Base-by-base conservation (phyloP, 1,140 invertebrate genomes). In the Drosophila simulans region DNA sequence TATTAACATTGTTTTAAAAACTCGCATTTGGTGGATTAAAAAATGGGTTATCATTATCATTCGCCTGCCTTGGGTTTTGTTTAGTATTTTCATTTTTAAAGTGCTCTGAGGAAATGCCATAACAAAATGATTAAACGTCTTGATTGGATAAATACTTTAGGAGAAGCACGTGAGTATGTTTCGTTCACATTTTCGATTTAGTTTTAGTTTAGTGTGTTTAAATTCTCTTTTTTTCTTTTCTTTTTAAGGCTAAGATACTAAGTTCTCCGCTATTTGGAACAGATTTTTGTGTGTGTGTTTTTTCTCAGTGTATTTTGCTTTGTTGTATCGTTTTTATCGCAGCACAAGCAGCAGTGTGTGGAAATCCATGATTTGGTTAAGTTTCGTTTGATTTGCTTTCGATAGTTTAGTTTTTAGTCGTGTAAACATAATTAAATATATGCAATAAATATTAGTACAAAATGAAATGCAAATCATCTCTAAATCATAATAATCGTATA, bases 391-490 rank as follows among this genome's bases (percentile, higher is more conserved):
- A 74, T 85, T 72, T 49, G 46, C 58, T 53, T 53, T 54, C 65
- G 48, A 48, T 58, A 51, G 40, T 48, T 68, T 58, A 51, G 40
- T 48, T 68, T 59, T 59, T 49, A 58, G 63, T 69, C 37, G 12
- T 77, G 54, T 77, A 77, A 77, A 84, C 52, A 25, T 76, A 72
- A 77, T 89, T 89, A 89, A 89, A 80, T 64, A 51, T 62, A 74
- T 68, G 25, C 27, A 86, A 86, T 86, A 86, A 86, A 86, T 86
- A 86, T 86, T 86, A 86, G 83, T 86, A 84, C 39, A 89, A 72
- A 78, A 79, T 77, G 84, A 86, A 89, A 85, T 85, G 82, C 83
- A 82, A 85, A 78, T 69, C 60, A 53, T 74, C 76, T 74, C 39
- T 20, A 56, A 64, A 55, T 56, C 3, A 31, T 31, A 31, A 52